phyloP scores from a whole-genome alignment of 2,113 vertebrate genomes.

The Passer montanus region DNA sequence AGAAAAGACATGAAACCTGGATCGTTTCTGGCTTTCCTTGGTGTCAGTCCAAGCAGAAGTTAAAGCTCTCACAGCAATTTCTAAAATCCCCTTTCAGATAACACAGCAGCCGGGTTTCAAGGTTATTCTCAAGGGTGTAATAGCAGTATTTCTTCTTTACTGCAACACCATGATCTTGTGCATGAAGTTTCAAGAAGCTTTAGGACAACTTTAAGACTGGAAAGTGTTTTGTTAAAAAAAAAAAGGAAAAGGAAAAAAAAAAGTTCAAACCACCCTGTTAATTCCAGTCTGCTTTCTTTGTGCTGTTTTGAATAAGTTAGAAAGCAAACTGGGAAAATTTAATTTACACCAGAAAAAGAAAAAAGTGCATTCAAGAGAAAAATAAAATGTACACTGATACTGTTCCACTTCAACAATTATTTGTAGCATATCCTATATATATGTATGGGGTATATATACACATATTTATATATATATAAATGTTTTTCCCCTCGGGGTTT shows the following conservation, averaged over 20 bases:
- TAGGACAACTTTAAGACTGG: background rate
- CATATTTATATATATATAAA: background rate
- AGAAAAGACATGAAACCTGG: slow-evolving; percentile 29
- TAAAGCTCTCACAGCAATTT: slow-evolving; percentile 41
- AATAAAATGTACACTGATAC: background rate
- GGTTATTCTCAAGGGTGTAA: slow-evolving; percentile 56
- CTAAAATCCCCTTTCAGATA: slow-evolving; percentile 47
- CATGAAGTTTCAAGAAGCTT: background rate
- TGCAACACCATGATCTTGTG: slow-evolving; percentile 13
- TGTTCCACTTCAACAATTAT: slow-evolving; percentile 53
- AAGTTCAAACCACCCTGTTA: background rate
- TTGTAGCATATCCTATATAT: slow-evolving; percentile 42
- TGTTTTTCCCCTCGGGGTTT: slow-evolving; percentile 32
- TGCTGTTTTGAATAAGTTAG: slow-evolving; percentile 48
- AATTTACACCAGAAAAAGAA: slow-evolving; percentile 42
- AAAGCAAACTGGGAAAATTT: slow-evolving; percentile 62
- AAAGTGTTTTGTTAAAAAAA: background rate
- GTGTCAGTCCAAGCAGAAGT: slow-evolving; percentile 56
- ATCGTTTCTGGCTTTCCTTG: slow-evolving; percentile 49
- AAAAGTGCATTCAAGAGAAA: background rate
- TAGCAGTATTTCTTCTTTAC: slow-evolving; percentile 52
- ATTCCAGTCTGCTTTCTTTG: slow-evolving; percentile 29
- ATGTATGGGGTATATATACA: background rate
- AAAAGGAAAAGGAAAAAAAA: accelerated
- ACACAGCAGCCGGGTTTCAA: slow-evolving; percentile 19